These are phyloP conservation scores for Drymodes brunneopygia DNA, from an alignment of 2,113 vertebrate species.

Conservation along the genomic window DNA sequence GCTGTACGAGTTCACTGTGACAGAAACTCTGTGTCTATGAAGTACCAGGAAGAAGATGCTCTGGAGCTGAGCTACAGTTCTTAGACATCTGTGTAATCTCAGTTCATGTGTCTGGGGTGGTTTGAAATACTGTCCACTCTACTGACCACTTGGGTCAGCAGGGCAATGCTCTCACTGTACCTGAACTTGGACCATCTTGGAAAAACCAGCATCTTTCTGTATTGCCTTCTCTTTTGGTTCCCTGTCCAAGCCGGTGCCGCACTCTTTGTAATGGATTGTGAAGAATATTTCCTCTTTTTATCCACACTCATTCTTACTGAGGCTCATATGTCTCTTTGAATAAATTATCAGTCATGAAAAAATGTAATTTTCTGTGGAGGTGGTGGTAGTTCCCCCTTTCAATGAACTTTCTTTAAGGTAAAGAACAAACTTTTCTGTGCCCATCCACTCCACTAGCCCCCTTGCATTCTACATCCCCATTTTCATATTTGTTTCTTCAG, in stretches of 20 bases:
- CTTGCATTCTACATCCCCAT: neutral
- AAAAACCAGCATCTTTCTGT: neutral
- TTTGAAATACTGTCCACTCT: neutral
- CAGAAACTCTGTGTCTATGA: neutral
- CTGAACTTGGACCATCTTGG: neutral
- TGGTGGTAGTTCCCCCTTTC: neutral
- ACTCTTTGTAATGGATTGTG: neutral
- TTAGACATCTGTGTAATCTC: neutral
- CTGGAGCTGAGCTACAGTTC: neutral
- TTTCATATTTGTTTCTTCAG: conserved; percentile 42
- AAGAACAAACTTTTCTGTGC: neutral
- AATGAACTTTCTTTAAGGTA: neutral
- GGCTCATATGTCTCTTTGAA: neutral
- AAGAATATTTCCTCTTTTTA: neutral
- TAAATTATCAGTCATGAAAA: neutral
- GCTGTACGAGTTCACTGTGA: neutral
- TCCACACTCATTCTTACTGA: neutral
- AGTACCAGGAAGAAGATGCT: neutral
- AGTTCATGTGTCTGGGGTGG: neutral
- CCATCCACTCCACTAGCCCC: neutral
- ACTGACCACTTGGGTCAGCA: neutral
- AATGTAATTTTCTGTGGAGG: neutral
- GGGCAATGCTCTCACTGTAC: neutral
- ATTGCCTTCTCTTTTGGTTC: neutral
- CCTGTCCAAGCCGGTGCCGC: neutral